Evolutionary conservation across 2,797 vertebrate species (phyloP).

Genomic region (Notolepis coatsorum): DNA sequence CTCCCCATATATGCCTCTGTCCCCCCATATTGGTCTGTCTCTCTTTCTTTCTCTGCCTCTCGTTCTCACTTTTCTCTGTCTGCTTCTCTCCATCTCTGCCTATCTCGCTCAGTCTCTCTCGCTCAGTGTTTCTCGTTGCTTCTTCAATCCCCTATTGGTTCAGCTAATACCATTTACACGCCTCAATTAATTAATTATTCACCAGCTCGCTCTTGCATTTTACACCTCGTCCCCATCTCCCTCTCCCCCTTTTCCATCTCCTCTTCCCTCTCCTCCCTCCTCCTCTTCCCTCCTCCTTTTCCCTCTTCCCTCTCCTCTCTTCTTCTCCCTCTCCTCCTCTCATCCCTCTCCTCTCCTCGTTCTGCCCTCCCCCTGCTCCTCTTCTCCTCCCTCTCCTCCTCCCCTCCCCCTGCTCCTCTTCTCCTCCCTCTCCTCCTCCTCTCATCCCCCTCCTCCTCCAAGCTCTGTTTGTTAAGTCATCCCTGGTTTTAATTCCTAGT

Average conservation of each 20-base stretch:
- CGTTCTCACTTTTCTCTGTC: background rate
- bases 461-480: constrained; percentile 37
- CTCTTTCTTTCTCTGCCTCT: background rate
- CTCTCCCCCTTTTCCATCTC: background rate
- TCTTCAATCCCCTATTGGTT: constrained; percentile 23
- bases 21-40: no score
- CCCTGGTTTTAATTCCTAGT: constrained; percentile 23
- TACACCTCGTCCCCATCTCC: no score
- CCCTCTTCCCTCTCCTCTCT: no score
- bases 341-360: background rate
- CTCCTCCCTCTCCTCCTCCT: background rate
- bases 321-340: background rate
- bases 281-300: background rate
- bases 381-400: constrained; percentile 1
- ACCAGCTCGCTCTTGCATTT: background rate
- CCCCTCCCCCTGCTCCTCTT: background rate
- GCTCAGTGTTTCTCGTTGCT: no score
- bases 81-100: background rate
- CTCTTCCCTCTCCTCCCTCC: background rate
- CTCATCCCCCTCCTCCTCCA: background rate
- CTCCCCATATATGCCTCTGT: background rate
- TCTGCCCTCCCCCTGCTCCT: background rate
- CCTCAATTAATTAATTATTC: constrained; percentile 48
- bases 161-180: constrained; percentile 33
- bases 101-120: constrained; percentile 7